Percentiles rank a stretch among this genome's conserved stretches.
These are phyloP conservation scores for Uloborus plumipes DNA, from an alignment of 2,888 invertebrate genomes.

Conservation along the genomic window DNA sequence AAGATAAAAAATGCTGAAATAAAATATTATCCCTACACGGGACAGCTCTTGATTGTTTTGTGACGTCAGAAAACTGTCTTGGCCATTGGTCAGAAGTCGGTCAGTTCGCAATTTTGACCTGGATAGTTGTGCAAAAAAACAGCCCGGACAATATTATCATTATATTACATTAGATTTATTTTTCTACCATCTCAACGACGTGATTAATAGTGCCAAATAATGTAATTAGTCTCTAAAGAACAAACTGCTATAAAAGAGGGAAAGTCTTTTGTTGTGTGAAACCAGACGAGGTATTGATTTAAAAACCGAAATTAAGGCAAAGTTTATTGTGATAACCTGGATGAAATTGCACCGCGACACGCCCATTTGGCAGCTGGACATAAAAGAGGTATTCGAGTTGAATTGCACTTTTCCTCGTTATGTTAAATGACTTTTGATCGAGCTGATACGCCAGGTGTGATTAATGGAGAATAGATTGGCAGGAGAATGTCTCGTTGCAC, in stretches of 20 bases:
- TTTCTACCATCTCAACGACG: neutral
- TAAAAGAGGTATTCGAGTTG: no score
- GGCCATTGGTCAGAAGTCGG: slow-evolving; percentile 11
- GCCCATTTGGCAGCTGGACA: slow-evolving; percentile 10
- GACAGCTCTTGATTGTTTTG: slow-evolving; percentile 28
- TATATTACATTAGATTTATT: slow-evolving; percentile 8
- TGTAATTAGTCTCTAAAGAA: slow-evolving; percentile 36
- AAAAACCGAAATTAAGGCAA: slow-evolving; percentile 9
- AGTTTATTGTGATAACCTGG: slow-evolving; percentile 27
- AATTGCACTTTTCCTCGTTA: no score
- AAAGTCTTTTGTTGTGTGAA: neutral
- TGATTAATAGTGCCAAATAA: slow-evolving; percentile 58
- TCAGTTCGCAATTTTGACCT: slow-evolving; percentile 38
- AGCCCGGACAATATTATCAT: slow-evolving; percentile 27
- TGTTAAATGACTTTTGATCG: neutral
- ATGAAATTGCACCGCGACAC: slow-evolving; percentile 30
- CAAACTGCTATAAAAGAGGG: no score
- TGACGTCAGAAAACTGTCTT: slow-evolving; percentile 13
- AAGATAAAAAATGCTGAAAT: neutral
- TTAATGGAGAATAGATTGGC: slow-evolving; percentile 8
- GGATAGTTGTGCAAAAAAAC: neutral
- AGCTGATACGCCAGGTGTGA: neutral
- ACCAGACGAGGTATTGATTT: slow-evolving; percentile 35
- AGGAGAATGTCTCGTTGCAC: no score
- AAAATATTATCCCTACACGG: neutral